Conservation (phyloP, 2,797 vertebrate species). For the Sarcophilus harrisii region DNA sequence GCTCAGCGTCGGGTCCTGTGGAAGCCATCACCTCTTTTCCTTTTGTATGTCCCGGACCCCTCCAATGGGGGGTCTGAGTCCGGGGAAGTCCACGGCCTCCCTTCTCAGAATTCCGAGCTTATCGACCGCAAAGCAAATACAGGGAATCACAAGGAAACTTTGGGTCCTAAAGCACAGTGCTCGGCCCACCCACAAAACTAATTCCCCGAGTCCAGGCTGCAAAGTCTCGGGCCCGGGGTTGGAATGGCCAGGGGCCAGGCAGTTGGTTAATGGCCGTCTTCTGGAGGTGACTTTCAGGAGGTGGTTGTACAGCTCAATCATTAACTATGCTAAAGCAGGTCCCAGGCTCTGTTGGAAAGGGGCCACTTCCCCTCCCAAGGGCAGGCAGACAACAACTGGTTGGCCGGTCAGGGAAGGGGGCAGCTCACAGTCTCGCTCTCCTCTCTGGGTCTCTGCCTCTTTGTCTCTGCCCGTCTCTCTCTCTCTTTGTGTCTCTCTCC, state of each 20-base stretch:
- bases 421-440: background rate
- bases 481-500: too few species aligned
- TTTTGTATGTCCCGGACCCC: background rate
- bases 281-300: conserved; percentile 82
- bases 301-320: conserved; percentile 84
- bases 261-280: conserved; percentile 68
- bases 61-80: background rate
- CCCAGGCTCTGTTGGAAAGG: conserved; percentile 81
- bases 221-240: conserved; percentile 47
- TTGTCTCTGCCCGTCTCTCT: too few species aligned
- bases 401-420: background rate
- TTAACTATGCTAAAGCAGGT: conserved; percentile 82
- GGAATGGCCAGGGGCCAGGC: conserved; percentile 53
- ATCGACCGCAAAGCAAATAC: background rate
- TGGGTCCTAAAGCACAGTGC: background rate
- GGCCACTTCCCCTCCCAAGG: conserved; percentile 60
- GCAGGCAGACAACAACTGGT: conserved; percentile 62
- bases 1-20: conserved; percentile 54
- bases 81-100: background rate
- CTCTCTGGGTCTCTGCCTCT: too few species aligned
- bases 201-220: background rate
- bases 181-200: background rate
- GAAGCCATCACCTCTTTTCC: background rate
- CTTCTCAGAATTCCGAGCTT: background rate
- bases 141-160: background rate